Base-by-base conservation (phyloP, 2,888 invertebrate genomes). In the Caenorhabditis sp. region DNA sequence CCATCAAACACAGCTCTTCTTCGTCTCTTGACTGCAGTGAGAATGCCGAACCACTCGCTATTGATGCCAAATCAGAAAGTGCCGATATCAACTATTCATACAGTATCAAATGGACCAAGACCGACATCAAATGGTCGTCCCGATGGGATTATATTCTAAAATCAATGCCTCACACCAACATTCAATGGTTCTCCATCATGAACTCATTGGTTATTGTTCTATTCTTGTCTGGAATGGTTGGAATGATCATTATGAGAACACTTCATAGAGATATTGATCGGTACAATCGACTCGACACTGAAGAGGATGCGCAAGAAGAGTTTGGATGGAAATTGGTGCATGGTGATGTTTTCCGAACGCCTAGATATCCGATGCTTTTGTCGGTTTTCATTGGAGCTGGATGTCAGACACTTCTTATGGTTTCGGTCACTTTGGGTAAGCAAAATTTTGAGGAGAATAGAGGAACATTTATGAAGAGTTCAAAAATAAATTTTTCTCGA, bases 141-240 rank as follows among this genome's bases (percentile, higher is more conserved):
- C 91, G 99, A 86, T 99, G 99, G 99, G 99, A 99, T 89, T 99
- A 99, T 89, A 97, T 99, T 77, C 90, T 99, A 69, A 95, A 97
- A 89, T 95, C 97, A 0, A 95, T 96, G 93, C 96, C 95, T 0
- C 95, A 97, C 88, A 94, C 97, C 0, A 97, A 82, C 72, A 80
- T 83, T 31, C 76, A 86, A 62, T 86, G 81, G 86, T 88, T 81
- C 87, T 96, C 95, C 79, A 99, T 99, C 86, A 91, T 99, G 75
- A 99, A 99, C 89, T 97, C 97, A 0, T 90, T 99, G 83, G 95
- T 99, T 66, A 99, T 99, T 81, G 90, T 90, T 10, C 83, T 90
- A 49, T 99, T 99, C 90, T 90, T 99, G 23, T 95, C 96, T 81
- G 99, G 97, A 81, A 99, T 99, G 97, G 96, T 99, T 19, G 97